Evolutionary conservation across 2,888 invertebrate species (phyloP).

Genomic region (Petrolisthes cinctipes): DNA sequence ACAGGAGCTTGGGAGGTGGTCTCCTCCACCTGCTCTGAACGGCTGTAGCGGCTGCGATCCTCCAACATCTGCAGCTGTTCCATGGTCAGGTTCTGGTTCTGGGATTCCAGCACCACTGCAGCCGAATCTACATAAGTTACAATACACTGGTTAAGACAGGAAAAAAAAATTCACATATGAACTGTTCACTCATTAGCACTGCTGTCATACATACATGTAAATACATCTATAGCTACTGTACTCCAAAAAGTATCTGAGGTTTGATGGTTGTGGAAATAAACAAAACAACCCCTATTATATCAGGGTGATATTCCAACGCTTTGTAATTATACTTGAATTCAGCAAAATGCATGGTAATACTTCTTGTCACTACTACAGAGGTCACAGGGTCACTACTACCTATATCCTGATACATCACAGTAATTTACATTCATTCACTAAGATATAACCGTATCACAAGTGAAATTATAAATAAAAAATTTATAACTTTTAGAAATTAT

Average conservation of each 20-base stretch:
- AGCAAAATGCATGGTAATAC: too few relatives aligned
- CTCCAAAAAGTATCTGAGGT: not conserved
- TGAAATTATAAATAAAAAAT: too few relatives aligned
- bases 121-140: constrained; percentile 48
- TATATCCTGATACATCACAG: too few relatives aligned
- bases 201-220: not conserved
- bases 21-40: constrained; percentile 83
- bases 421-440: too few relatives aligned
- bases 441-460: too few relatives aligned
- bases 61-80: constrained; percentile 91
- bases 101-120: constrained; percentile 59
- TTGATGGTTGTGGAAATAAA: too few relatives aligned
- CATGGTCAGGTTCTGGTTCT: constrained; percentile 72
- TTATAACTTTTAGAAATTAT: too few relatives aligned
- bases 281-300: too few relatives aligned
- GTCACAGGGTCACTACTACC: too few relatives aligned
- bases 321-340: too few relatives aligned
- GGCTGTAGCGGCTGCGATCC: constrained; percentile 83
- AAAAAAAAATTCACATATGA: not conserved
- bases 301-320: too few relatives aligned
- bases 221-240: not conserved
- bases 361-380: too few relatives aligned
- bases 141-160: not conserved
- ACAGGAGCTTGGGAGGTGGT: constrained; percentile 90
- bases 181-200: not conserved